Base-by-base conservation (phyloP, 2,888 invertebrate genomes). In the Dolomedes plantarius region DNA sequence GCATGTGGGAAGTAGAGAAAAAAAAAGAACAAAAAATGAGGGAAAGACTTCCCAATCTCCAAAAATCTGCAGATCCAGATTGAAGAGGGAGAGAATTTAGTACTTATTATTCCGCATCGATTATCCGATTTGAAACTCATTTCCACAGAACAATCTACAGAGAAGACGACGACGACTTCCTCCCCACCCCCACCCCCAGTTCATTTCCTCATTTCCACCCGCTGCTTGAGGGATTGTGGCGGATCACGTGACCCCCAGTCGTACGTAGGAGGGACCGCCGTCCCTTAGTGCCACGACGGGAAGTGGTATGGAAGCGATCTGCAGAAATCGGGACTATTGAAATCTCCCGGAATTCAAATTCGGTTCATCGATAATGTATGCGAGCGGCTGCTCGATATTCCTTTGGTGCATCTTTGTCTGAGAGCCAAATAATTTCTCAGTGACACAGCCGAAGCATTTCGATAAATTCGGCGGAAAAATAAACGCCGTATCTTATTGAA, bases 101-200 rank as follows among this genome's bases (percentile, higher is more conserved):
- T 46, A 27, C 62, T 62, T 46, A 75, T 82, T 76, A 75, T 75
- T 82, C 74, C 71, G 16, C 75, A 31, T 82, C 75, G 69, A 82
- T 82, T 76, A 82, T 69, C 75, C 62, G 71, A 71, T 82, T 75
- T 71, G 64, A 69, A 82, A 75, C 82, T 82, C 82, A 82, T 82
- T 82, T 75, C 75, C 75, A 75, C 46, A 75, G 71, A 56, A 64
- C 67, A 68, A 68, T 77, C 32, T 19, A 23, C 39, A 29, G 41
- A 36, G 39, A 50, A 13, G 29, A 13, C 19, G 28, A n/a, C n/a
- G n/a, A n/a, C n/a, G n/a, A n/a, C n/a, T n/a, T n/a, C n/a, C n/a
- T n/a, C n/a, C n/a, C n/a, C 31, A 72, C 28, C 16, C 23, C 13
- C 69, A n/a, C 11, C n/a, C 62, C 7, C 9, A 9, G 9, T 56